Evolutionary conservation across 2,888 invertebrate species (phyloP).

Genomic region (Nasonovia ribisnigri): DNA sequence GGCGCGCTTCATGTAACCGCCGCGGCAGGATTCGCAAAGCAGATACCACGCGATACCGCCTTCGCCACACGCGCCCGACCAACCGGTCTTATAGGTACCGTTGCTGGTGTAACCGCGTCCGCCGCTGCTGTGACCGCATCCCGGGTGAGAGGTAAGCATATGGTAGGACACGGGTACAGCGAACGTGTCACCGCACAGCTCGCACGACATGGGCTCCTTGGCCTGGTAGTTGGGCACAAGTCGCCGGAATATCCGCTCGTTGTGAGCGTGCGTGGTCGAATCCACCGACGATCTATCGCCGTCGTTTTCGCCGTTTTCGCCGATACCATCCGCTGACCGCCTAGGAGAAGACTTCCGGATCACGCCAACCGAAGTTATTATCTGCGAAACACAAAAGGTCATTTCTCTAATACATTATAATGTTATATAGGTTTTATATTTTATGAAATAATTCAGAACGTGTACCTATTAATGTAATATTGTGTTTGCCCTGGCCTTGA

Average conservation of each 20-base stretch:
- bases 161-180: slow-evolving; percentile 90
- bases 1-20: slow-evolving; percentile 67
- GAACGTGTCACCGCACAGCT: slow-evolving; percentile 85
- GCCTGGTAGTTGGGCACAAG: slow-evolving; percentile 64
- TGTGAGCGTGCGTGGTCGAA: neutral
- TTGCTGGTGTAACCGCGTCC: slow-evolving; percentile 94
- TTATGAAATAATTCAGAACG: neutral
- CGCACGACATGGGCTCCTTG: slow-evolving; percentile 76
- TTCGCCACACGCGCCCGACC: slow-evolving; percentile 91
- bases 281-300: slow-evolving; percentile 64
- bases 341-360: neutral
- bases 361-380: neutral
- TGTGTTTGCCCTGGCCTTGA: neutral
- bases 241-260: slow-evolving; percentile 65
- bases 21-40: slow-evolving; percentile 87
- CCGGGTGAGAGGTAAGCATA: slow-evolving; percentile 90
- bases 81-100: slow-evolving; percentile 88
- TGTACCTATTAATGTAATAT: neutral
- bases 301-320: neutral
- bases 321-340: neutral
- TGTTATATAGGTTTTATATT: neutral
- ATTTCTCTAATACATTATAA: neutral
- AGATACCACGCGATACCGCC: slow-evolving; percentile 92
- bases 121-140: slow-evolving; percentile 87
- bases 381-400: neutral